Base-by-base conservation (phyloP, 2,888 invertebrate species). In the Pecten maximus region DNA sequence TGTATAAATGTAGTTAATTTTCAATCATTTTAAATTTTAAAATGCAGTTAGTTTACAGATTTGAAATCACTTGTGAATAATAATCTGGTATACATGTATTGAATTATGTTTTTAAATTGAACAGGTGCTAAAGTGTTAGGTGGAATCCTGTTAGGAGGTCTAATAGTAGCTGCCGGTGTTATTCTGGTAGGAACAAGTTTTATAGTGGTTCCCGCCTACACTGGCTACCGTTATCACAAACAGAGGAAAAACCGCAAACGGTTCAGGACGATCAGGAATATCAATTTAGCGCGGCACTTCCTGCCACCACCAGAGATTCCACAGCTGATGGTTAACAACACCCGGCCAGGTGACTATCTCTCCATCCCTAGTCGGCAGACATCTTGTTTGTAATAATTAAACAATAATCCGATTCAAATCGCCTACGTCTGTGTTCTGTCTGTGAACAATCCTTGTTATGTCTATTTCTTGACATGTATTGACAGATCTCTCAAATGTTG, bases 131-230 rank as follows among this genome's bases (percentile, higher is more conserved):
- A 96, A 91, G 90, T 96, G 60, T 90, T 96, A 60, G 95, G 95
- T 48, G 96, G 95, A 12, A 94, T 96, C 0, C 89, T 95, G 0
- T 89, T 96, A 16, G 95, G 95, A 10, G 95, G 95, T 0, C 92
- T 96, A n/a, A 96, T 96, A 4, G 92, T 96, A 0, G 96, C 96
- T 50, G 96, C 96, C 2, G 96, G 96, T 8, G 96, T 95, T 0
- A 92, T 96, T 19, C 93, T 96, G 19, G 92, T 96, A 15, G 96
- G 96, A 6, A 92, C 96, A 23, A 96, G 96, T 87, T 93, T 96
- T 16, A 93, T 96, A 86, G 95, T 95, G 23, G 93, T 96, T 16
- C 97, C 97, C 0, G 94, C 96, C 3, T 96, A 96, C 74, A 96
- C 95, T 16, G 95, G 94, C 0, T 94, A 94, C 89, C 93, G 93